These are phyloP conservation scores for Verasper variegatus DNA, from an alignment of 2,113 vertebrate genomes.

Conservation along the genomic window DNA sequence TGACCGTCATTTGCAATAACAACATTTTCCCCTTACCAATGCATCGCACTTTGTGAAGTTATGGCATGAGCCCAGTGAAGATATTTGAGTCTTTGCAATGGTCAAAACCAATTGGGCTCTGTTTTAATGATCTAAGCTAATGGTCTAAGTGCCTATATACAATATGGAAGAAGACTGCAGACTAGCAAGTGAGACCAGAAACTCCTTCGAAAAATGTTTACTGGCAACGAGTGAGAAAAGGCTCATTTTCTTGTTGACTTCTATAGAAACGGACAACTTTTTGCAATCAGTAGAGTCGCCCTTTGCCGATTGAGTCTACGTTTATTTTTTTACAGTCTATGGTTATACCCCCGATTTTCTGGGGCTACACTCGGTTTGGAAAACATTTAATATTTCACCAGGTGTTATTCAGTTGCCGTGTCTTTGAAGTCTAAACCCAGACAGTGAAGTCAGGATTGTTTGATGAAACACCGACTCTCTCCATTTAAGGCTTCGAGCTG, in stretches of 20 bases:
- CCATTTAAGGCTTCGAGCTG: background rate
- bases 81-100: no score
- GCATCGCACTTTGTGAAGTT: background rate
- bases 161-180: background rate
- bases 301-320: background rate
- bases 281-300: no score
- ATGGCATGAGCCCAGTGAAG: no score
- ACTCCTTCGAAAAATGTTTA: no score
- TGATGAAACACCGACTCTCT: slow-evolving; percentile 25
- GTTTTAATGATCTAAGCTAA: background rate
- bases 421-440: background rate
- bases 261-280: background rate
- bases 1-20: slow-evolving; percentile 20
- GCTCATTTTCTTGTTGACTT: background rate
- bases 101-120: background rate
- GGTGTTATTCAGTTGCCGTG: background rate
- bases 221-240: no score
- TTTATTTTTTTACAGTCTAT: background rate
- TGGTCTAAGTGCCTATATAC: background rate
- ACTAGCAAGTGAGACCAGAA: no score
- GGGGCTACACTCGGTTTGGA: background rate
- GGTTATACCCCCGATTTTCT: background rate
- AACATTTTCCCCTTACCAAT: slow-evolving; percentile 6
- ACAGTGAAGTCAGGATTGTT: background rate
- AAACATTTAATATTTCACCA: background rate